Conservation (phyloP, 2,113 vertebrate genomes). For the Pseudorhombus dupliciocellatus region DNA sequence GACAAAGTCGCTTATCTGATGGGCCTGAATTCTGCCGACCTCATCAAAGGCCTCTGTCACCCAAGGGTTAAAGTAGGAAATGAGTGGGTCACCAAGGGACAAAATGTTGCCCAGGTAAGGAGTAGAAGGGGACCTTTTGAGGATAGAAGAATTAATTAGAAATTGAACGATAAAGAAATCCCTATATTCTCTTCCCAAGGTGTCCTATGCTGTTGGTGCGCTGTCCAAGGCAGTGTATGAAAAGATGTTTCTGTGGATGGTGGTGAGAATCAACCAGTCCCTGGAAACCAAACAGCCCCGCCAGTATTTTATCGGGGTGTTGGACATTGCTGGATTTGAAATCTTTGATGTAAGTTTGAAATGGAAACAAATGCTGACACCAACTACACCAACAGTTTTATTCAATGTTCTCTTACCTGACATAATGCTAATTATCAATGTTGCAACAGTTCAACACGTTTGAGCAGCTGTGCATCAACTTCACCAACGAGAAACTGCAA, state of each 20-base stretch:
- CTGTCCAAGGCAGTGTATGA: constrained; percentile 83
- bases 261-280: constrained; percentile 81
- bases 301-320: constrained; percentile 82
- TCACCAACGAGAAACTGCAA: constrained; percentile 85
- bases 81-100: constrained; percentile 92
- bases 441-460: constrained; percentile 68
- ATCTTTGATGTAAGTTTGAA: constrained; percentile 77
- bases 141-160: neutral
- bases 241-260: constrained; percentile 85
- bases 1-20: constrained; percentile 90
- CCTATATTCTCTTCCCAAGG: constrained; percentile 31
- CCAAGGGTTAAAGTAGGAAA: constrained; percentile 93
- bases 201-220: constrained; percentile 76
- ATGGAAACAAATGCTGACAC: constrained; percentile 53
- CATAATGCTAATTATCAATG: neutral
- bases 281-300: constrained; percentile 80
- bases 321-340: constrained; percentile 83
- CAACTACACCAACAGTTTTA: neutral
- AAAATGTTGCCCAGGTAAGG: constrained; percentile 88
- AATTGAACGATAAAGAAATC: neutral
- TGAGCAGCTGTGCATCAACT: constrained; percentile 85
- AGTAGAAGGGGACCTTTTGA: constrained; percentile 29
- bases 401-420: neutral
- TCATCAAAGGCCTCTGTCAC: constrained; percentile 89
- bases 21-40: constrained; percentile 91